Conservation (phyloP, 2,888 invertebrate species). For the Choristoneura rosaceana region DNA sequence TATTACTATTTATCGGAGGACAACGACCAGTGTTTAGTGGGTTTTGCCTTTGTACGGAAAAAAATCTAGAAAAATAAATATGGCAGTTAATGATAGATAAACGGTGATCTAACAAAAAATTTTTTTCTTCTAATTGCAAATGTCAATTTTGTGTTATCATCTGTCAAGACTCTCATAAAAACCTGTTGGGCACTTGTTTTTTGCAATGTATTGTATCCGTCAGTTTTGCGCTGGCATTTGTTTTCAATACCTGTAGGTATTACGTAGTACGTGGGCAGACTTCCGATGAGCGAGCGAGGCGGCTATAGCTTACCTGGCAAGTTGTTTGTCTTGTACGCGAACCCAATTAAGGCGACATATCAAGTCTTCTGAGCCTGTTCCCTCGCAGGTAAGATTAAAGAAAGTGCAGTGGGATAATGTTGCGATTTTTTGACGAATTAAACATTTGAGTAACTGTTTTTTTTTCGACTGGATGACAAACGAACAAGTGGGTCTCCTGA, state of each 20-base stretch:
- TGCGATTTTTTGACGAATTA: background rate
- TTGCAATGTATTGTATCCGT: background rate
- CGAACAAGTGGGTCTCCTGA: too few species aligned
- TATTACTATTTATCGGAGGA: too few species aligned
- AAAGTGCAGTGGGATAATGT: slow-evolving; percentile 1
- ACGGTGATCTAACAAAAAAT: too few species aligned
- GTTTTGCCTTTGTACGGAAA: too few species aligned
- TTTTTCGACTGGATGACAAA: too few species aligned
- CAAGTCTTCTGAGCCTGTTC: slow-evolving; percentile 33
- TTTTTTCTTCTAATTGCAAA: too few species aligned
- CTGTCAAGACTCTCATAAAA: background rate
- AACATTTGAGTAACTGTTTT: background rate
- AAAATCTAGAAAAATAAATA: too few species aligned
- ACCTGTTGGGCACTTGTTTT: background rate
- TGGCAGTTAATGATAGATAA: too few species aligned
- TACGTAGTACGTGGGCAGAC: slow-evolving; percentile 9
- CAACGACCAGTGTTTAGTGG: too few species aligned
- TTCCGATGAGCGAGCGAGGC: slow-evolving; percentile 16
- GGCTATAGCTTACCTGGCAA: slow-evolving; percentile 27
- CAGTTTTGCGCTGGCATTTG: slow-evolving; percentile 5
- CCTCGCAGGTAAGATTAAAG: slow-evolving; percentile 16
- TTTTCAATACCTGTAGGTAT: background rate
- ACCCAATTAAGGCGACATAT: slow-evolving; percentile 46
- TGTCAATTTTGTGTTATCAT: background rate
- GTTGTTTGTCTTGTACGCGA: slow-evolving; percentile 43